Evolutionary conservation across 2,888 invertebrate genomes (phyloP), one percentile per base, ranked within the genome.

Genomic region (Apamea anceps): DNA sequence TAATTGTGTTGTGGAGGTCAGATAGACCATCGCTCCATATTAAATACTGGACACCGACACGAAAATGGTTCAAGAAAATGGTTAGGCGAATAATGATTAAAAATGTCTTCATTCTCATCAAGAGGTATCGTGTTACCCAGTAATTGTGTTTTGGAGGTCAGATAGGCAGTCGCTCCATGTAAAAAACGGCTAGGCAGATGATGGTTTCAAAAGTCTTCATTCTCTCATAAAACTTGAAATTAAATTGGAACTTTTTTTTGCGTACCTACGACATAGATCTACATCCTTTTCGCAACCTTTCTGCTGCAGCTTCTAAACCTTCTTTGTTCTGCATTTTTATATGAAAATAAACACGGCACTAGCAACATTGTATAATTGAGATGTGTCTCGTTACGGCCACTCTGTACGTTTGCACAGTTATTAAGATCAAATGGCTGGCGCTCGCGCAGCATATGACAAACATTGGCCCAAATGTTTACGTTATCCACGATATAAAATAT

Each of bases 361-460:
- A 71, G 76, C 86, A 89, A 85, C 87, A 82, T 83, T 86, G 84
- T 88, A 90, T 91, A 93, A 93, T 92, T 91, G 89, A 89, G 87
- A 92, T 92, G 90, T 93, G 91, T 93, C 91, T 88, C 84, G 90
- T 92, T 91, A 91, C 88, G 88, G 83, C 88, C 93, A 93, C 93
- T 94, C 90, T 85, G 88, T 90, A 79, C 91, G 91, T 94, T 93
- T 93, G 93, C 91, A 86, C 81, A 90, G 91, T 92, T 92, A 94
- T 93, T 94, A 93, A 93, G 93, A 94, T 93, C 93, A 94, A 94
- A 94, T 94, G 90, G 81, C 89, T 79, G 85, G 89, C 82, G 89
- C 84, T 72, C 88, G 88, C 80, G 87, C 87, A 85, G 81, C 87
- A 86, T 87, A 85, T 77, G 83, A 86, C 87, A 87, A 87, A 90